Evolutionary conservation across 2,888 invertebrate genomes (phyloP), one percentile per base, ranked within the genome.

Genomic region (Cosmia trapezina): DNA sequence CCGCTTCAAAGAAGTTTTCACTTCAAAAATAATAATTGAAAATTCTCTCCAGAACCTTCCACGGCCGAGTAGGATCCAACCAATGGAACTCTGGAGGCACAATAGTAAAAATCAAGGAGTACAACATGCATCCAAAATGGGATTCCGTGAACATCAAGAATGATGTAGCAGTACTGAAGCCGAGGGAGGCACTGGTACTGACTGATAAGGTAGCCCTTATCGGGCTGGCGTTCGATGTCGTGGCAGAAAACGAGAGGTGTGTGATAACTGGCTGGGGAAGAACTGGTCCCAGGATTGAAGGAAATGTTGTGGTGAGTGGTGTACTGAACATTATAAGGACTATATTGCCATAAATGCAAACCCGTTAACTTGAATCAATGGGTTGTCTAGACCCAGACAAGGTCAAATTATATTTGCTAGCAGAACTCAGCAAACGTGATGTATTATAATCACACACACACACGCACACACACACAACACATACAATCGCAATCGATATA

Each of bases 251-350:
- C 4, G 78, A 81, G 12, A 22, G 22, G 1, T 71, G 73, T 28
- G 75, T 54, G 1, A 85, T 87, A 0, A 83, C 88, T 6, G 90
- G 90, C 0, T 90, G 89, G 89, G 89, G 89, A 0, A 65, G 63
- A 2, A 87, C 86, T n/a, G 84, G 82, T 45, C 86, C 87, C 4
- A 78, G 57, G 33, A 6, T 59, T 43, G 82, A 81, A 5, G 83
- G 67, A 0, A 28, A 78, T 59, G 51, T 67, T 45, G 75, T 88
- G 66, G 88, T 88, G 47, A 83, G 83, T 69, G 4, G 12, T 19
- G 12, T 8, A 17, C 7, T 47, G 33, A 37, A 37, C n/a, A 67
- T 19, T 37, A 12, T 37, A 37, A 7, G 11, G 19, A 19, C 19
- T 11, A 51, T 11, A 51, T 51, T 9, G 11, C n/a, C 11, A 9